A percentile compares a stretch with the other conserved stretches of the same genome.
Evolutionary conservation across 2,888 invertebrate species (phyloP).

Genomic region (Lepeophtheirus nordmannii): DNA sequence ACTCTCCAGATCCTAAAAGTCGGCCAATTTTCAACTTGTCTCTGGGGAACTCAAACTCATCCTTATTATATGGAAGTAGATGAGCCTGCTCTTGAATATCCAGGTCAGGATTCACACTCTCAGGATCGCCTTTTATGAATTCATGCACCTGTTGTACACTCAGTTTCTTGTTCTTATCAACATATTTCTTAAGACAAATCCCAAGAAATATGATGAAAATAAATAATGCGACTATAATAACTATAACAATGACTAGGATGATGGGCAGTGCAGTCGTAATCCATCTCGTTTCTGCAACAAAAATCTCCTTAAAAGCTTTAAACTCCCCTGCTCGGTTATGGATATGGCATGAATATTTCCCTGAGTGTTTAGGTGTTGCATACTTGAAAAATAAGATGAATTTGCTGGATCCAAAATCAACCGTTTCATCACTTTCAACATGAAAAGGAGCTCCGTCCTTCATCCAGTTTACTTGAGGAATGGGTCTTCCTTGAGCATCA

Average conservation of each 20-base stretch:
- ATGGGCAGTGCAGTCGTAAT: background rate
- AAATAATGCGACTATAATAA: background rate
- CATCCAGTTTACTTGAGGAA: background rate
- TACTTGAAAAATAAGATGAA: slow-evolving; percentile 7
- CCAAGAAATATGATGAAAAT: background rate
- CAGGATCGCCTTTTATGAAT: slow-evolving; percentile 19
- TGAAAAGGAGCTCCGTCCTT: slow-evolving; percentile 1
- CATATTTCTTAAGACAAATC: background rate
- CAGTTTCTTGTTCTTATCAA: background rate
- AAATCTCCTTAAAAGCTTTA: background rate
- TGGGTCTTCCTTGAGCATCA: background rate
- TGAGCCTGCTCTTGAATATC: slow-evolving; percentile 85
- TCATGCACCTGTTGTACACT: background rate
- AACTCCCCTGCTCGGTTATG: background rate
- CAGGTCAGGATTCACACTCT: slow-evolving; percentile 37
- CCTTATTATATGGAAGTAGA: slow-evolving; percentile 69
- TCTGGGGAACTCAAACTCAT: slow-evolving; percentile 72
- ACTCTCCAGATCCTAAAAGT: slow-evolving; percentile 81
- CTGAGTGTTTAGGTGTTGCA: slow-evolving; percentile 2
- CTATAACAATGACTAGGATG: background rate
- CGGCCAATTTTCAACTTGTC: slow-evolving; percentile 65
- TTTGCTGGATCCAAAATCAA: background rate
- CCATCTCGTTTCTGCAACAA: background rate
- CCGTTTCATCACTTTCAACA: background rate
- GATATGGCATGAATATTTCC: background rate